Evolutionary conservation across 2,113 vertebrate genomes (phyloP), one percentile per base, ranked within the genome.

Genomic region (Gasterosteus aculeatus): DNA sequence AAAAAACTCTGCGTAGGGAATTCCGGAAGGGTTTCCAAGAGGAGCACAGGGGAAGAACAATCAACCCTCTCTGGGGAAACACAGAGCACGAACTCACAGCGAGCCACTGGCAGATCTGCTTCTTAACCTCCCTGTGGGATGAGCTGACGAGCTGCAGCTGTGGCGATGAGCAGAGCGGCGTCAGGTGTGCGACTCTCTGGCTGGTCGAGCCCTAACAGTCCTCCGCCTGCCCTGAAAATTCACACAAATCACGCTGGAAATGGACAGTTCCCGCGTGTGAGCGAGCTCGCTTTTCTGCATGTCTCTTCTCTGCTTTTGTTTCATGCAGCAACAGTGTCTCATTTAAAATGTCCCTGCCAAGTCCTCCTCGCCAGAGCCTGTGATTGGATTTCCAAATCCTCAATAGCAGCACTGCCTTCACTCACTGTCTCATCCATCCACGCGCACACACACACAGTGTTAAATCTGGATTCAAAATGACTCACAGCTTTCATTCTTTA

Each of bases 311-410:
- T 54, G 47, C 56, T 69, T 82, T 86, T 85, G 80, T 85, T 72
- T 75, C 29, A 31, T 63, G 41, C 82, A 29, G 74, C 54, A 75
- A 63, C 15, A 2, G 80, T 78, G 75, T 87, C 70, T 83, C 77
- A 88, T 87, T 80, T 79, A 67, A 87, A 78, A 77, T 60, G 79
- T 33, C 86, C 75, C 77, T 77, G 70, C 81, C 81, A 84, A 29
- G 75, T 65, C 33, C 59, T 82, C 67, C n/a, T 16, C 58, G 67
- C 60, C 80, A 54, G 63, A 62, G 62, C 41, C 59, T 59, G 22
- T 64, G 80, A 77, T 81, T 83, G 75, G 73, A 84, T 88, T 82
- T 69, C 77, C 56, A 86, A 86, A 79, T 82, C 74, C 79, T 88
- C 72, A 87, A 85, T 85, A 92, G 78, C 68, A 83, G 72, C 77